These are phyloP conservation scores for Drosophila nigritarsus DNA, from an alignment of 2,888 invertebrate species.

Conservation along the genomic window DNA sequence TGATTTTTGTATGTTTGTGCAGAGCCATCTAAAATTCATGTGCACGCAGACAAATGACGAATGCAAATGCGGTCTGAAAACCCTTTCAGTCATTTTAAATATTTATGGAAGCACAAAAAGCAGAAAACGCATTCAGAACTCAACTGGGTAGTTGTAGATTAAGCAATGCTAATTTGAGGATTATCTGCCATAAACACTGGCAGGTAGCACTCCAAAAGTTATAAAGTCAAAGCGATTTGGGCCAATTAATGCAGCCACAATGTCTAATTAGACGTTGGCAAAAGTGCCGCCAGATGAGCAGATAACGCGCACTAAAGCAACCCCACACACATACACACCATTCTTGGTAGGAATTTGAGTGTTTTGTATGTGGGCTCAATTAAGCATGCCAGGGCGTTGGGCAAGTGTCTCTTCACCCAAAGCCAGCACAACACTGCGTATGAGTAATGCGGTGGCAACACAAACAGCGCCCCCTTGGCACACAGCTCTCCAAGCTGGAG, in stretches of 20 bases:
- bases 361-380: conserved; percentile 53
- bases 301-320: conserved; percentile 61
- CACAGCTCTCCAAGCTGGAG: conserved; percentile 21
- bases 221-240: conserved; percentile 66
- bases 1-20: conserved; percentile 66
- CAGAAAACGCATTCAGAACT: background rate
- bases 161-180: conserved; percentile 60
- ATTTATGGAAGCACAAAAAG: conserved; percentile 39
- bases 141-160: conserved; percentile 34
- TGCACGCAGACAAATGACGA: conserved; percentile 46
- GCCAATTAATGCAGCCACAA: conserved; percentile 74
- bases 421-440: conserved; percentile 59
- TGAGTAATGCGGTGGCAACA: conserved; percentile 63
- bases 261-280: conserved; percentile 74
- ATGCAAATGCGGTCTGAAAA: conserved; percentile 60
- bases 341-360: conserved; percentile 7
- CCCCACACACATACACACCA: conserved; percentile 15
- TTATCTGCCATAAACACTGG: conserved; percentile 59
- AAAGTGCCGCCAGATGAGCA: conserved; percentile 58
- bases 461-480: conserved; percentile 1
- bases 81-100: conserved; percentile 57
- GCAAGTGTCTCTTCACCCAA: conserved; percentile 51
- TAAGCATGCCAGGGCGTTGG: conserved; percentile 59
- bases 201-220: conserved; percentile 52
- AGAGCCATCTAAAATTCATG: conserved; percentile 58